Percentiles rank a stretch among this genome's conserved stretches.
Evolutionary conservation across 2,888 invertebrate genomes (phyloP).

Genomic region (Arge pagana): DNA sequence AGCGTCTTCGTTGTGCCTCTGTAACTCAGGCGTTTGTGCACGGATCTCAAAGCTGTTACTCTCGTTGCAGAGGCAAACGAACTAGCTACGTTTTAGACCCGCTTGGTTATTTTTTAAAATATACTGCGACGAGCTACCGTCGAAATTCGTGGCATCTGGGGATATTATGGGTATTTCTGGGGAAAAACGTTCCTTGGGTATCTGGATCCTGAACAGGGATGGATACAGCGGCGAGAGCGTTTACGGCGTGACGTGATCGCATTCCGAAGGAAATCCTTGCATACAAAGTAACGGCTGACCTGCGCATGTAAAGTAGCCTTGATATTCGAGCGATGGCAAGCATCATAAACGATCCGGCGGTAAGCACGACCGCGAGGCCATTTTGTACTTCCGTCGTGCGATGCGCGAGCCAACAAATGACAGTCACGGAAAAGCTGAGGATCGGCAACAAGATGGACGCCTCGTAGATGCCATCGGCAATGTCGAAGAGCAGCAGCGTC

Average conservation of each 20-base stretch:
- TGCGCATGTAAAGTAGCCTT: slow-evolving; percentile 38
- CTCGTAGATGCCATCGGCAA: slow-evolving; percentile 39
- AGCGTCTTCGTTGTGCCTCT: no score
- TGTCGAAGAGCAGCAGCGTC: slow-evolving; percentile 38
- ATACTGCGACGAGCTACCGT: no score
- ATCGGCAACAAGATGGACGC: slow-evolving; percentile 36
- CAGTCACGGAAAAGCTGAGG: slow-evolving; percentile 36
- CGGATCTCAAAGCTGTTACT: no score
- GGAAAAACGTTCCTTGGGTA: no score
- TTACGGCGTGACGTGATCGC: slow-evolving; percentile 19
- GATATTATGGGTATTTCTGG: no score
- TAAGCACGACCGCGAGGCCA: slow-evolving; percentile 33
- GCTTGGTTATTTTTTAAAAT: no score
- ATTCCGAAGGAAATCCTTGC: neutral
- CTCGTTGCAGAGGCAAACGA: no score
- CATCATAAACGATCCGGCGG: slow-evolving; percentile 38
- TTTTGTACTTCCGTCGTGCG: slow-evolving; percentile 41
- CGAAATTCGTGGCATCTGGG: no score
- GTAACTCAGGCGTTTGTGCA: no score
- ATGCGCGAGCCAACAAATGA: slow-evolving; percentile 47
- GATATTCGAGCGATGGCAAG: slow-evolving; percentile 37
- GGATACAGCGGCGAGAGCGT: slow-evolving; percentile 7
- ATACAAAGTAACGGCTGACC: slow-evolving; percentile 32
- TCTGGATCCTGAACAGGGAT: slow-evolving; percentile 7
- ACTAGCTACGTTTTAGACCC: no score